Evolutionary conservation across 1,140 invertebrate species (phyloP), one percentile per base, ranked within the genome.

Genomic region (Drosophila repleta): DNA sequence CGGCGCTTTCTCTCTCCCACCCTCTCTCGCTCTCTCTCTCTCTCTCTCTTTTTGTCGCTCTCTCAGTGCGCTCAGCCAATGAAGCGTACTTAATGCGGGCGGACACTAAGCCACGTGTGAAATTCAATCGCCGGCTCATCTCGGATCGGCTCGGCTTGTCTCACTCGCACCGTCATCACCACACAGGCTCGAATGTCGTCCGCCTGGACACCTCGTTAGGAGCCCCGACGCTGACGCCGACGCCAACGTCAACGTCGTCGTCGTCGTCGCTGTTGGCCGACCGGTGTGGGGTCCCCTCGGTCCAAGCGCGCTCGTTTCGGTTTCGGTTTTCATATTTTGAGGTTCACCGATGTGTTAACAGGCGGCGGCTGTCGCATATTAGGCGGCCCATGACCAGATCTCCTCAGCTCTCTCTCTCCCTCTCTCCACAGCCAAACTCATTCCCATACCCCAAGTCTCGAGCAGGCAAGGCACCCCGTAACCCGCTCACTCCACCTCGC

Each of bases 61-160:
- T 11, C 35, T 37, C 15, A 26, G 3, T 63, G 35, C 13, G 15
- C 7, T 29, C 32, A 57, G 17, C 11, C 74, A 64, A 21, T 80
- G 82, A 73, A 83, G 76, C 74, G 88, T 73, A 76, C 77, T 80
- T 90, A 90, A 90, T 90, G 82, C 83, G 83, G 88, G 88, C 79
- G 88, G 74, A 90, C 88, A 90, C 81, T 84, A 80, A 84, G 79
- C 88, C 88, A 90, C 82, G 88, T 90, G 82, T 90, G 88, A 90
- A 90, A 90, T 84, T 88, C 75, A 90, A 90, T 90, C 88, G 65
- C 60, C 62, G 60, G 20, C 58, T 52, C 68, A 48, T 32, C 55
- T n/a, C 26, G 55, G 26, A 41, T 51, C 52, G 24, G 51, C 67
- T 66, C 49, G 26, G 35, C 29, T 29, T 20, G 53, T 46, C 29